Conservation (phyloP, 2,797 vertebrate genomes). For the Distichodus sexfasciatus region DNA sequence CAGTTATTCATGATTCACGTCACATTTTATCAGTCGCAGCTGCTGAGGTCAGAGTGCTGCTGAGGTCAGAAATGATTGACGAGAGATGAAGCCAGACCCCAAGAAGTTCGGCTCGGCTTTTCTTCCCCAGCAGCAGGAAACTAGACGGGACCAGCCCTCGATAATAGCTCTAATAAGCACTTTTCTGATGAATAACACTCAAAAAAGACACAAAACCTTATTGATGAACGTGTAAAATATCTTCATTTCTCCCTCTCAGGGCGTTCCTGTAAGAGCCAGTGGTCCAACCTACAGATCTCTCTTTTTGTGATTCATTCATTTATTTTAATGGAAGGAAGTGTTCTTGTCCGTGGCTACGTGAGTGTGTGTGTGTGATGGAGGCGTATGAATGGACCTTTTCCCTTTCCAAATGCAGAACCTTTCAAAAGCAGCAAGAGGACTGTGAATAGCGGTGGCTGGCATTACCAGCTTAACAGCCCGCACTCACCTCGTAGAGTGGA, state of each 20-base stretch:
- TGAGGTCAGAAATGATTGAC: constrained; percentile 28
- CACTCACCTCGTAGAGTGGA: background rate
- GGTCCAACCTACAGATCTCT: constrained; percentile 70
- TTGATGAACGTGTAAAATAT: constrained; percentile 71
- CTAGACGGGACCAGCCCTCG: constrained; percentile 42
- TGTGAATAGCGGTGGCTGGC: constrained; percentile 12
- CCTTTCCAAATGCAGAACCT: constrained; percentile 34
- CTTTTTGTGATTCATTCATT: no score
- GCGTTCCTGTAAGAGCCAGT: constrained; percentile 66
- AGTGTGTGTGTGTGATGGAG: background rate
- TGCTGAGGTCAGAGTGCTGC: constrained; percentile 33
- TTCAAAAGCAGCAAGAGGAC: constrained; percentile 42
- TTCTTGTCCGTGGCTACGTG: constrained; percentile 3
- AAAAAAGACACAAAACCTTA: constrained; percentile 66
- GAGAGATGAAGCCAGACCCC: constrained; percentile 38
- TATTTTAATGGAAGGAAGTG: no score
- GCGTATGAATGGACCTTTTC: constrained; percentile 33
- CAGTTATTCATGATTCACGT: constrained; percentile 36
- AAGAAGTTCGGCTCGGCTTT: constrained; percentile 26
- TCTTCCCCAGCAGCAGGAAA: constrained; percentile 36
- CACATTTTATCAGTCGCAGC: constrained; percentile 49
- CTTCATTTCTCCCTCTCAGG: constrained; percentile 67
- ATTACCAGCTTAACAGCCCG: background rate
- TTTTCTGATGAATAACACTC: constrained; percentile 39
- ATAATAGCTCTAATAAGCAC: constrained; percentile 36